Conservation (phyloP, 2,797 vertebrate genomes). For the Cephalopachus bancanus region DNA sequence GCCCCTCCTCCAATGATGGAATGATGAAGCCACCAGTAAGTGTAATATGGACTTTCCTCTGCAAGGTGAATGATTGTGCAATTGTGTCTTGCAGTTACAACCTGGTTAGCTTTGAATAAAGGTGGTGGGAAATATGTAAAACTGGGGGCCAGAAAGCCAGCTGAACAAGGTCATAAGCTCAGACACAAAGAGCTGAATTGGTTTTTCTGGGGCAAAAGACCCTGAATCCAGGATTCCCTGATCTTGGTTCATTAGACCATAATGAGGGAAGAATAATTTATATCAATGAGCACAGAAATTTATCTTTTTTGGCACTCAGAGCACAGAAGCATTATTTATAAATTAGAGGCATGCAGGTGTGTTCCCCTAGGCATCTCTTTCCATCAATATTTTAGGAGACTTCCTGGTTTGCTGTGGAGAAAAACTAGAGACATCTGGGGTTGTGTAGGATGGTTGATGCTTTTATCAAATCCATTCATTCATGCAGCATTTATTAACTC, state of each 20-base stretch:
- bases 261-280: constrained; percentile 67
- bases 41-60: not conserved
- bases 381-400: constrained; percentile 65
- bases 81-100: not conserved
- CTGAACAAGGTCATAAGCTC: not conserved
- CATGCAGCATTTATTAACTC: not conserved
- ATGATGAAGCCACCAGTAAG: not conserved
- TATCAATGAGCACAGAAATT: constrained; percentile 62
- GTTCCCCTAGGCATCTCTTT: constrained; percentile 60
- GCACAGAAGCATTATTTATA: constrained; percentile 71
- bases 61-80: not conserved
- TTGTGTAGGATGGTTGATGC: not conserved
- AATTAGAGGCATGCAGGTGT: constrained; percentile 69
- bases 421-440: constrained; percentile 28
- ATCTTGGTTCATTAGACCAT: constrained; percentile 73
- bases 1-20: not conserved
- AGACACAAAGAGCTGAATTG: not conserved
- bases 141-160: not conserved
- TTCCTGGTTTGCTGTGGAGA: constrained; percentile 40
- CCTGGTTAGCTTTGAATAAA: not conserved
- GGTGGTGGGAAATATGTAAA: not conserved
- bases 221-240: constrained; percentile 55
- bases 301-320: constrained; percentile 70
- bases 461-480: constrained; percentile 55
- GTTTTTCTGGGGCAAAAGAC: constrained; percentile 20